Conservation (phyloP, 2,797 vertebrate species). For the Coregonus ussuriensis region DNA sequence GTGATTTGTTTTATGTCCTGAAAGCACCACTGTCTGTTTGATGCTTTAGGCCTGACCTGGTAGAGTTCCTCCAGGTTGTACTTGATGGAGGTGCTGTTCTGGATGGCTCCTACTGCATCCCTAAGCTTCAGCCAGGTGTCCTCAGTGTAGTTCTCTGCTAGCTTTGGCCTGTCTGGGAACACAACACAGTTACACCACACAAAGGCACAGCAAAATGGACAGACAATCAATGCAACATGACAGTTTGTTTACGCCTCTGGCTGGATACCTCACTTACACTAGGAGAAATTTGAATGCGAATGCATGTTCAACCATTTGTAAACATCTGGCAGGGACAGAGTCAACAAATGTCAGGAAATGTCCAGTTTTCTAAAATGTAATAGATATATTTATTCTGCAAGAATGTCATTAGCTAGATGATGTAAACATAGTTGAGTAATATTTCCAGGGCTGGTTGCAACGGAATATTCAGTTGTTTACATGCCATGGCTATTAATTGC, state of each 20-base stretch:
- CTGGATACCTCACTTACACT: background rate
- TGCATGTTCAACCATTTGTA: background rate
- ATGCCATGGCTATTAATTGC: background rate
- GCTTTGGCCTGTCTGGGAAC: slow-evolving; percentile 92
- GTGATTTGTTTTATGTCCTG: background rate
- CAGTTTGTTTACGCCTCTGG: background rate
- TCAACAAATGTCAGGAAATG: background rate
- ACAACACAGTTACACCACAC: background rate
- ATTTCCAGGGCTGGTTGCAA: background rate
- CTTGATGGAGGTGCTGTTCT: slow-evolving; percentile 98
- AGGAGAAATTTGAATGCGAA: background rate
- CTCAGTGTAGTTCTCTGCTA: slow-evolving; percentile 97
- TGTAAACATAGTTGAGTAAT: background rate
- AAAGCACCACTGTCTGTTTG: background rate
- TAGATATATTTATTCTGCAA: background rate
- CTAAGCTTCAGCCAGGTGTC: slow-evolving; percentile 98
- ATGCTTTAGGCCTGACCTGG: slow-evolving; percentile 75
- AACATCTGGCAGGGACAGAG: background rate
- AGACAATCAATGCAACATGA: background rate
- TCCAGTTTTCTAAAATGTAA: no score
- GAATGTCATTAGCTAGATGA: background rate
- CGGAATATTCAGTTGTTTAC: background rate
- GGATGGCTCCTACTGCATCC: slow-evolving; percentile 96
- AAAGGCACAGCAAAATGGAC: background rate
- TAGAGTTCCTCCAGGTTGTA: slow-evolving; percentile 99